Conservation (phyloP, 2,888 invertebrate species). For the Amphipoea lucens region DNA sequence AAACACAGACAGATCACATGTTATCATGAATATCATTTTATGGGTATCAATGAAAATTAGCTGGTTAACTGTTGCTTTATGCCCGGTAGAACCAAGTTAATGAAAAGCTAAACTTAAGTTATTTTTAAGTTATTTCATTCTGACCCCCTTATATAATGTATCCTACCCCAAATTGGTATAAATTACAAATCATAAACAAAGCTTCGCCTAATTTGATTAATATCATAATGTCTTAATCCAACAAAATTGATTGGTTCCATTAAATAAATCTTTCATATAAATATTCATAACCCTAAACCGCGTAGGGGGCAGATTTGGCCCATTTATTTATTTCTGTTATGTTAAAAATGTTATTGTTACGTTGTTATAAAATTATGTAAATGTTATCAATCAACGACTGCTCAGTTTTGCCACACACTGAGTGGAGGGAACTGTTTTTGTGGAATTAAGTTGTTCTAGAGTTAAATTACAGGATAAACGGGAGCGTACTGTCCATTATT, state of each 20-base stretch:
- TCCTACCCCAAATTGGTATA: too few species aligned
- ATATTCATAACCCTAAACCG: conserved; percentile 67
- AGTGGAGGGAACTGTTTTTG: conserved; percentile 39
- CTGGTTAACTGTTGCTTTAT: too few species aligned
- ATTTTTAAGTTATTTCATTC: too few species aligned
- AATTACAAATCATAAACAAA: conserved; percentile 10
- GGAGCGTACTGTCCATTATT: conserved; percentile 25
- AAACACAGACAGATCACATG: too few species aligned
- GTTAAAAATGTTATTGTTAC: conserved; percentile 62
- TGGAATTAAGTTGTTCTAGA: conserved; percentile 42
- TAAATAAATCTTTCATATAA: conserved; percentile 61
- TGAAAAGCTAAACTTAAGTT: too few species aligned
- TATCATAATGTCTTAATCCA: conserved; percentile 51
- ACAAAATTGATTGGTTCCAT: conserved; percentile 47
- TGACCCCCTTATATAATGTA: too few species aligned
- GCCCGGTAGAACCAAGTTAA: too few species aligned
- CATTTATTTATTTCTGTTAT: conserved; percentile 64
- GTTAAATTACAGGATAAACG: background rate
- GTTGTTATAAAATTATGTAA: conserved; percentile 69
- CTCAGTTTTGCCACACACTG: conserved; percentile 73
- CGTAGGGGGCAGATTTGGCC: conserved; percentile 59
- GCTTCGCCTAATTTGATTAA: conserved; percentile 26
- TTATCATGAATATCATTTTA: too few species aligned
- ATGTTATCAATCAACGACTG: conserved; percentile 70
- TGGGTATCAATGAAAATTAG: too few species aligned